Conservation (phyloP, 2,888 invertebrate species). For the Mechanitis mazaeus region DNA sequence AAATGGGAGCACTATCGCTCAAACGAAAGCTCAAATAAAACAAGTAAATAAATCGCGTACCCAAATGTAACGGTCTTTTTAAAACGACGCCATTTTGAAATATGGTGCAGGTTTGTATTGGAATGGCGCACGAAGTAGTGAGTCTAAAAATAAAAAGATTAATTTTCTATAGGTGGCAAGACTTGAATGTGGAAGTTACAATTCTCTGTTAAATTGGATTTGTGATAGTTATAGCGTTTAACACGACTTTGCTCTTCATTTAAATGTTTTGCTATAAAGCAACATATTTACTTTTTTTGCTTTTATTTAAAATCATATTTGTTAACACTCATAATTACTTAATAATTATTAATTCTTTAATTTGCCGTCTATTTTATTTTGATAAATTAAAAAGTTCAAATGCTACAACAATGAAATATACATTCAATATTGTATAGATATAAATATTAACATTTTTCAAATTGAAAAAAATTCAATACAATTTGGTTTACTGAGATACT, state of each 20-base stretch:
- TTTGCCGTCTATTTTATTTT: too few relatives aligned
- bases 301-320: too few relatives aligned
- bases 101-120: conserved; percentile 57
- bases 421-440: too few relatives aligned
- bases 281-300: too few relatives aligned
- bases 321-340: too few relatives aligned
- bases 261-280: background rate
- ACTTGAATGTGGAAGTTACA: conserved; percentile 40
- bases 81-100: conserved; percentile 61
- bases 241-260: conserved; percentile 1
- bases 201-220: conserved; percentile 35
- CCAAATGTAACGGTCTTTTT: conserved; percentile 36
- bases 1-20: conserved; percentile 3
- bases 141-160: conserved; percentile 67
- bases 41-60: conserved; percentile 25
- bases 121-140: conserved; percentile 51
- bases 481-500: background rate
- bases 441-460: too few relatives aligned
- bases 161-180: conserved; percentile 61
- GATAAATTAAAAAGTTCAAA: too few relatives aligned
- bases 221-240: conserved; percentile 13
- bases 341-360: too few relatives aligned
- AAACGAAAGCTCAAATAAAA: conserved; percentile 15
- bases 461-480: background rate
- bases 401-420: too few relatives aligned